Percentiles rank a stretch among this genome's conserved stretches.
Evolutionary conservation across 1,140 invertebrate species (phyloP).

Genomic region (Centruroides vittatus): DNA sequence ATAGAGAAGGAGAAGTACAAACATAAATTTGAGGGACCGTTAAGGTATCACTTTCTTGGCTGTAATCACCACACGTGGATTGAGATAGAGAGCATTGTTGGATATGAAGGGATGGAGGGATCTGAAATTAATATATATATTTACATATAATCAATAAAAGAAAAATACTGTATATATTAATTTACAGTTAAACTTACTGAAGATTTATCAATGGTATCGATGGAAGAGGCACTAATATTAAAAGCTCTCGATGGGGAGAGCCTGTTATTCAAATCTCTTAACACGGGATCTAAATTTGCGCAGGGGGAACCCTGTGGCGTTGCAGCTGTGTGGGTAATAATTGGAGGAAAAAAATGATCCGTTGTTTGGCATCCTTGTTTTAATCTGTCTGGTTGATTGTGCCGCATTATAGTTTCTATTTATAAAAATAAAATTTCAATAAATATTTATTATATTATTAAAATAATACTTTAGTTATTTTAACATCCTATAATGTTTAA

Average conservation of each 20-base stretch:
- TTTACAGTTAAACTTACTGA: background rate
- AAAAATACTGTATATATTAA: too few relatives aligned
- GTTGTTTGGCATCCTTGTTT: background rate
- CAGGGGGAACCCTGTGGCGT: slow-evolving; percentile 88
- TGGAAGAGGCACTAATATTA: slow-evolving; percentile 34
- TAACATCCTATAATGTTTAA: too few relatives aligned
- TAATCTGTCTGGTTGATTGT: background rate
- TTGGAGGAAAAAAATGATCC: slow-evolving; percentile 41
- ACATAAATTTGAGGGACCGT: too few relatives aligned
- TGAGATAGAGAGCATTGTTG: too few relatives aligned
- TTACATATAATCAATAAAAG: too few relatives aligned
- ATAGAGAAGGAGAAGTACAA: too few relatives aligned
- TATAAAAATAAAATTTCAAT: too few relatives aligned
- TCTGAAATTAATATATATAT: background rate
- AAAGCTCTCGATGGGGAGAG: slow-evolving; percentile 32
- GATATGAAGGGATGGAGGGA: background rate
- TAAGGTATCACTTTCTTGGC: too few relatives aligned
- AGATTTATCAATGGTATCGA: slow-evolving; percentile 43
- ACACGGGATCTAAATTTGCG: slow-evolving; percentile 59
- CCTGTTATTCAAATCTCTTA: slow-evolving; percentile 41
- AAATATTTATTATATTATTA: too few relatives aligned
- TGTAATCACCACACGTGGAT: too few relatives aligned
- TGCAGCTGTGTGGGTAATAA: slow-evolving; percentile 90
- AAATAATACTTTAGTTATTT: too few relatives aligned
- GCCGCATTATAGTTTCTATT: background rate